phyloP scores from a whole-genome alignment of 2,888 invertebrate genomes.

The Acanthacorydalis orientalis region DNA sequence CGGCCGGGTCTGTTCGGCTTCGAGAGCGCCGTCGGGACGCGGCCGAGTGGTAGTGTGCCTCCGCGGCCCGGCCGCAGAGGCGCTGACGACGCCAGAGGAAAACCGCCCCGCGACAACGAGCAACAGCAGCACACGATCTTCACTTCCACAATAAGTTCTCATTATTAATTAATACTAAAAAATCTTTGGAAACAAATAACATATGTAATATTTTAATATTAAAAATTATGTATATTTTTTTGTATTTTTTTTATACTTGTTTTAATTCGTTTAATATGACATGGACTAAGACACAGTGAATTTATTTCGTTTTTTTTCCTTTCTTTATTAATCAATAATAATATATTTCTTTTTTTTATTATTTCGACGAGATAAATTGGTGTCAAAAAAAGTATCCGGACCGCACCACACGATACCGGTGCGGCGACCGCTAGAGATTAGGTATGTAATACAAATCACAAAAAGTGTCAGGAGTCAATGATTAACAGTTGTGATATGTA shows the following conservation, averaged over 20 bases:
- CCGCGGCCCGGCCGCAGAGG: neutral
- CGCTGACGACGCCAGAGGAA: neutral
- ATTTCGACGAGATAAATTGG: slow-evolving; percentile 17
- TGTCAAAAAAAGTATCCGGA: slow-evolving; percentile 15
- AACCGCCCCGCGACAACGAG: neutral
- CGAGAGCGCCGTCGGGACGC: neutral
- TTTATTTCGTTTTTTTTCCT: slow-evolving; percentile 23
- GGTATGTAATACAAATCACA: slow-evolving; percentile 5
- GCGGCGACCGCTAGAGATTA: neutral
- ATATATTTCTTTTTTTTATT: slow-evolving; percentile 12
- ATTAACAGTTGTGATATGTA: slow-evolving; percentile 5
- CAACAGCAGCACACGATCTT: too few relatives aligned
- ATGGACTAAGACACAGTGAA: slow-evolving; percentile 31
- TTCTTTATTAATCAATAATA: slow-evolving; percentile 12
- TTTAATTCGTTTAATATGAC: slow-evolving; percentile 31
- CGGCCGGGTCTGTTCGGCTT: too few relatives aligned
- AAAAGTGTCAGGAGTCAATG: slow-evolving; percentile 4
- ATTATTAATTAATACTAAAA: slow-evolving; percentile 20
- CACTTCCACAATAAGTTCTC: slow-evolving; percentile 19
- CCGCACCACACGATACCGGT: neutral
- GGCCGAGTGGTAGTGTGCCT: neutral
- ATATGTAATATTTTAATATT: slow-evolving; percentile 26
- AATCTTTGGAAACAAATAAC: slow-evolving; percentile 32
- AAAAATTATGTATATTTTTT: slow-evolving; percentile 7
- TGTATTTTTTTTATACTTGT: slow-evolving; percentile 23